Percentiles rank a stretch among this genome's conserved stretches.
Conservation (phyloP, 2,113 vertebrate genomes). For the Sinocyclocheilus anophthalmus region DNA sequence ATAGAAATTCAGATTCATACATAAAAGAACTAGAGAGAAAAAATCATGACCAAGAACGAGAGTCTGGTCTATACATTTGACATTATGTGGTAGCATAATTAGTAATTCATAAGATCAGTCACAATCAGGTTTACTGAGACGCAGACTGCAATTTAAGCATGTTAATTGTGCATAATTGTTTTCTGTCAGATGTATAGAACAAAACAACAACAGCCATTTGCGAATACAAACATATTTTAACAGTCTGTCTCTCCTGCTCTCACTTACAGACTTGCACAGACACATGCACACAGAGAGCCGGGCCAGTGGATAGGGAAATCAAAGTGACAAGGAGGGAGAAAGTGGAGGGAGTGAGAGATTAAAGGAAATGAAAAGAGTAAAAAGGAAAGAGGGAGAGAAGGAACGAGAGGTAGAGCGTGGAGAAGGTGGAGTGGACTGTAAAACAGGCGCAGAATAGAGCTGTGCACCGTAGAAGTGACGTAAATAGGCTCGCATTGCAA, state of each 20-base stretch:
- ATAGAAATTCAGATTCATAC: neutral
- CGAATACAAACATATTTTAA: slow-evolving; percentile 28
- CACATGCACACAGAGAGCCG: slow-evolving; percentile 58
- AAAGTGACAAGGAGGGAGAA: slow-evolving; percentile 78
- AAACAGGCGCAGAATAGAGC: slow-evolving; percentile 62
- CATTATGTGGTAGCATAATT: slow-evolving; percentile 13
- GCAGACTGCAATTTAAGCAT: neutral
- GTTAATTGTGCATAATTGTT: neutral
- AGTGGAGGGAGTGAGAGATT: slow-evolving; percentile 70
- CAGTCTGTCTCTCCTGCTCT: slow-evolving; percentile 39
- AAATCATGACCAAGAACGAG: neutral
- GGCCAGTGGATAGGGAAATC: slow-evolving; percentile 80
- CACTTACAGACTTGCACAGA: slow-evolving; percentile 56
- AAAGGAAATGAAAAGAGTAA: slow-evolving; percentile 75
- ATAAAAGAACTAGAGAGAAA: neutral
- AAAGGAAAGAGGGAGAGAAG: slow-evolving; percentile 70
- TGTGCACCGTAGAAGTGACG: slow-evolving; percentile 52
- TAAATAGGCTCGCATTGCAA: slow-evolving; percentile 45
- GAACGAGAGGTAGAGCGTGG: slow-evolving; percentile 65
- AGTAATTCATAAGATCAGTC: slow-evolving; percentile 17
- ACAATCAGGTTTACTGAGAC: too few species aligned
- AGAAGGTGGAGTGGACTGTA: slow-evolving; percentile 69
- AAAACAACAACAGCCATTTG: neutral
- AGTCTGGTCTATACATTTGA: slow-evolving; percentile 1
- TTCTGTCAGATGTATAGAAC: neutral